These are phyloP conservation scores for Ophiodon elongatus DNA, from an alignment of 2,113 vertebrate genomes.

Conservation along the genomic window DNA sequence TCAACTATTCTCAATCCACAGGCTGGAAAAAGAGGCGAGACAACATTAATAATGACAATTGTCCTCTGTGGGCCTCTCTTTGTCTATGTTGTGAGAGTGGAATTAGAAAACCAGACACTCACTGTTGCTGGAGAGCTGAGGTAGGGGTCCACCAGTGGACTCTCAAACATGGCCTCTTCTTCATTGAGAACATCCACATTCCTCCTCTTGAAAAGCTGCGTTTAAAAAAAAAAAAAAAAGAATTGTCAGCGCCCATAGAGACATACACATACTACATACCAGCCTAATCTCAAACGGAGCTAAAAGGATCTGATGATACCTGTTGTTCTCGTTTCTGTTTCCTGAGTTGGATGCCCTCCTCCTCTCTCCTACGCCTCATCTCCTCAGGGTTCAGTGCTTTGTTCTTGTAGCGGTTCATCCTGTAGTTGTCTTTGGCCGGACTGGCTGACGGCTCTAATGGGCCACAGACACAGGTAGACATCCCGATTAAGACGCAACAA, in stretches of 20 bases:
- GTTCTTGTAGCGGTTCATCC: slow-evolving; percentile 99
- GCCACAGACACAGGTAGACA: slow-evolving; percentile 9
- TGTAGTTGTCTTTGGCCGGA: slow-evolving; percentile 94
- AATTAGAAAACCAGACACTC: slow-evolving; percentile 63
- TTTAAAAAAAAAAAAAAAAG: slow-evolving; percentile 37
- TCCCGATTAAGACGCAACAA: not conserved
- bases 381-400: slow-evolving; percentile 98
- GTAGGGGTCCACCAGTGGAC: slow-evolving; percentile 91
- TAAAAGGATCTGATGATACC: slow-evolving; percentile 74
- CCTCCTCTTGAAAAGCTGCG: slow-evolving; percentile 96
- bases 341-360: slow-evolving; percentile 97
- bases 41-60: not conserved
- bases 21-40: not conserved
- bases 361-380: slow-evolving; percentile 95
- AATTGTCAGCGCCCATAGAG: not conserved
- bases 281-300: not conserved
- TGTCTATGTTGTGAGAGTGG: not conserved
- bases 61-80: not conserved
- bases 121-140: slow-evolving; percentile 90
- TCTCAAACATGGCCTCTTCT: slow-evolving; percentile 93
- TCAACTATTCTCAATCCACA: not conserved
- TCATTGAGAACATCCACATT: slow-evolving; percentile 96
- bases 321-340: slow-evolving; percentile 99
- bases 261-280: not conserved
- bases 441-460: slow-evolving; percentile 92